phyloP scores from a whole-genome alignment of 1,140 invertebrate genomes.

The Calycopis cecrops region DNA sequence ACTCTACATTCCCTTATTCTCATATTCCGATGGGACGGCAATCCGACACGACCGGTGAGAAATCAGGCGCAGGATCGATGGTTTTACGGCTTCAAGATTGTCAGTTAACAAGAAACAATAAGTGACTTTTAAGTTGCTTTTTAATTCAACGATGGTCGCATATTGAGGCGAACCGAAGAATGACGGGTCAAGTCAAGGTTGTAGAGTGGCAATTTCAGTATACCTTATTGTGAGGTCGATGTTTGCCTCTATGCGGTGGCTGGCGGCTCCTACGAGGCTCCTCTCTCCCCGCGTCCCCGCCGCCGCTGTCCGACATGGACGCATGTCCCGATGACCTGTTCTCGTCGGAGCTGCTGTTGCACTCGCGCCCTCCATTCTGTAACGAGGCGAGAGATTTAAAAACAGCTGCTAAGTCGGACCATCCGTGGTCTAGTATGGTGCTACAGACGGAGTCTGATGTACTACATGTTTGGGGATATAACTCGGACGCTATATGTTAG shows the following conservation, averaged over 20 bases:
- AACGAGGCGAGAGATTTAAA: background rate
- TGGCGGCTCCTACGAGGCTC: conserved; percentile 75
- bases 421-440: background rate
- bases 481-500: background rate
- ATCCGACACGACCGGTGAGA: too few relatives aligned
- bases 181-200: too few relatives aligned
- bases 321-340: conserved; percentile 92
- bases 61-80: too few relatives aligned
- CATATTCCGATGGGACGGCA: too few relatives aligned
- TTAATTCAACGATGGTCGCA: too few relatives aligned
- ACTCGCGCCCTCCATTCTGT: conserved; percentile 84
- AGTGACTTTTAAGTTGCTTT: too few relatives aligned
- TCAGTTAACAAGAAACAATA: too few relatives aligned
- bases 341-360: conserved; percentile 91
- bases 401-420: background rate
- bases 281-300: conserved; percentile 73
- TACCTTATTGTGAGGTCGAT: conserved; percentile 64
- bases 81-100: too few relatives aligned
- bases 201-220: too few relatives aligned
- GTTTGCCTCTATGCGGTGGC: conserved; percentile 80
- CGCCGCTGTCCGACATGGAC: conserved; percentile 91
- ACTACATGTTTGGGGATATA: background rate
- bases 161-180: too few relatives aligned
- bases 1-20: too few relatives aligned
- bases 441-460: background rate